These are phyloP conservation scores for Leucophenga varia DNA, from an alignment of 1,140 invertebrate genomes.

Conservation along the genomic window DNA sequence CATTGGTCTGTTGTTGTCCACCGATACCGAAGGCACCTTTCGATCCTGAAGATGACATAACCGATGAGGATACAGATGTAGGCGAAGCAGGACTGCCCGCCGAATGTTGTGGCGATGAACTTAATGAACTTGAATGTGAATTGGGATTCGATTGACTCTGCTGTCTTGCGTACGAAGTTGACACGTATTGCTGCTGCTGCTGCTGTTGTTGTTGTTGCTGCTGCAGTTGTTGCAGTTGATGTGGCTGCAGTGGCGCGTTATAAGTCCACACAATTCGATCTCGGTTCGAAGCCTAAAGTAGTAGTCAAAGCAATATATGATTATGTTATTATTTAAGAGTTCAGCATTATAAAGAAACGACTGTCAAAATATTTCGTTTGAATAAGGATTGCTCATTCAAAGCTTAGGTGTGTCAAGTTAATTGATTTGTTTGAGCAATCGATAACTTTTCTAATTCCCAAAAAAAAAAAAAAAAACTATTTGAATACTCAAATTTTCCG, in stretches of 20 bases:
- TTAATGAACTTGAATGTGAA: constrained; percentile 59
- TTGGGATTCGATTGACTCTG: constrained; percentile 44
- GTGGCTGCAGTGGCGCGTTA: constrained; percentile 72
- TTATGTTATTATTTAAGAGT: neutral
- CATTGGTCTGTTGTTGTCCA: constrained; percentile 22
- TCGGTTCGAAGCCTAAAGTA: constrained; percentile 44
- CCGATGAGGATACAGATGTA: constrained; percentile 81
- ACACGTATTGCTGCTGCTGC: constrained; percentile 38
- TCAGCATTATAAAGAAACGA: neutral
- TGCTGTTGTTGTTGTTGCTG: constrained; percentile 47
- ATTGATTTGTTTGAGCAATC: too few relatives aligned
- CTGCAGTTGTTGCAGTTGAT: constrained; percentile 49
- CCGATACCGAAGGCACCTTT: constrained; percentile 55
- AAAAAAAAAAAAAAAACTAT: too few relatives aligned
- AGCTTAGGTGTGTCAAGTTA: too few relatives aligned
- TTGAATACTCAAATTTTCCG: too few relatives aligned
- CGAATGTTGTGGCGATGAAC: constrained; percentile 57
- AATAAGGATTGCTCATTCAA: neutral
- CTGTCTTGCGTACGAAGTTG: constrained; percentile 12
- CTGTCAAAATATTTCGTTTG: neutral
- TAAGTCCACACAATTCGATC: constrained; percentile 87
- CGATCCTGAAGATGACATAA: constrained; percentile 73
- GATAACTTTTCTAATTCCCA: neutral
- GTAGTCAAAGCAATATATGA: too few relatives aligned
- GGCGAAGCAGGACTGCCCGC: constrained; percentile 73